Evolutionary conservation across 2,888 invertebrate genomes (phyloP).

Genomic region (Drosophila vallismaia): DNA sequence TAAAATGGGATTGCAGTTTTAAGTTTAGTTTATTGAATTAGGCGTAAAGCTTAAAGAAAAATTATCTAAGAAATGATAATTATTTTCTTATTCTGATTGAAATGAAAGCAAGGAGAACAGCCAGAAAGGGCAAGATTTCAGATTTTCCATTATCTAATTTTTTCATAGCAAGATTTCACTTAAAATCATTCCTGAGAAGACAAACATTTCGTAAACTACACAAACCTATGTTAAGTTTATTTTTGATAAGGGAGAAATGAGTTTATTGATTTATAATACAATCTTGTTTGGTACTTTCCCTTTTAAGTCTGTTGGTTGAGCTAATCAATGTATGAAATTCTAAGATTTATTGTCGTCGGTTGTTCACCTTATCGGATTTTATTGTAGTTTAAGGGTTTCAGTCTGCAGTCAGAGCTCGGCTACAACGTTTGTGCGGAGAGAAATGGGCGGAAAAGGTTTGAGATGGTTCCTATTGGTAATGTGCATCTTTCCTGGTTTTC

Average conservation of each 20-base stretch:
- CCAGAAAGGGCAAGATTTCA: too few species aligned
- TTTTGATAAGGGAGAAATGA: background rate
- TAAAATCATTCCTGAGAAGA: too few species aligned
- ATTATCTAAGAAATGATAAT: too few species aligned
- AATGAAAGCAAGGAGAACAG: too few species aligned
- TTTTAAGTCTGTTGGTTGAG: background rate
- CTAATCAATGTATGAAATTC: background rate
- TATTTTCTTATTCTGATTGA: too few species aligned
- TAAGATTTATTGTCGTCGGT: background rate
- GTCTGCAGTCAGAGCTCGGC: background rate
- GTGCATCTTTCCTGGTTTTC: conserved; percentile 15
- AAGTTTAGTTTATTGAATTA: background rate
- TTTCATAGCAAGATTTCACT: too few species aligned
- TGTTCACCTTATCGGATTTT: conserved; percentile 5
- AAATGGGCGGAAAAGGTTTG: background rate
- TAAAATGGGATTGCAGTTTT: background rate
- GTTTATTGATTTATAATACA: conserved; percentile 6
- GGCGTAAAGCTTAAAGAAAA: too few species aligned
- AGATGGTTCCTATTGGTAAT: background rate
- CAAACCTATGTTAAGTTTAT: background rate
- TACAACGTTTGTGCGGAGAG: background rate
- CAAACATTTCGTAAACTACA: too few species aligned
- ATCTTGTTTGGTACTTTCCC: conserved; percentile 4
- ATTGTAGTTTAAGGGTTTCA: background rate
- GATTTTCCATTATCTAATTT: too few species aligned